A percentile compares a stretch with the other conserved stretches of the same genome.
These are phyloP conservation scores for Elaphurus davidianus DNA, from an alignment of 2,113 vertebrate genomes.

Conservation along the genomic window DNA sequence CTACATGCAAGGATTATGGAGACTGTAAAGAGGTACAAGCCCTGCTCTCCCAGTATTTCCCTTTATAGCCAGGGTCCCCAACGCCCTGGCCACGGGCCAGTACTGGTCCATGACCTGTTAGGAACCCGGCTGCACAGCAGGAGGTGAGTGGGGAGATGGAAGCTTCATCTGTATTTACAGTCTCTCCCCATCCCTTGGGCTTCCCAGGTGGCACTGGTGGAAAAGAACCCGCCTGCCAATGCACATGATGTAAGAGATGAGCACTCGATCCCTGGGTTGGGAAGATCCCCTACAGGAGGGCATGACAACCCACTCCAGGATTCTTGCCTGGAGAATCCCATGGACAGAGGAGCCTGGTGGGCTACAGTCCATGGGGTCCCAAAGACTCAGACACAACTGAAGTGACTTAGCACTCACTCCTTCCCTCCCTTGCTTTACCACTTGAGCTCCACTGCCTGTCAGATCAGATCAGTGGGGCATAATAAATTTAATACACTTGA, in stretches of 20 bases:
- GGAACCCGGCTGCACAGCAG: background rate
- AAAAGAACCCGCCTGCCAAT: background rate
- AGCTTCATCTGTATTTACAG: background rate
- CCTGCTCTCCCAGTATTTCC: background rate
- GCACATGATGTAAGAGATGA: background rate
- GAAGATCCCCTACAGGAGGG: background rate
- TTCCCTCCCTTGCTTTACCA: background rate
- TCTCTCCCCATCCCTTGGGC: background rate
- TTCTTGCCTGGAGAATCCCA: background rate
- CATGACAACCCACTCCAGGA: background rate
- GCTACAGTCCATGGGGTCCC: background rate
- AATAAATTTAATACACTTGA: background rate
- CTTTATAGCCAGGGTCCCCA: background rate
- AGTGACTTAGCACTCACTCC: background rate
- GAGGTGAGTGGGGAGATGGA: background rate
- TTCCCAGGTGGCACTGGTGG: background rate
- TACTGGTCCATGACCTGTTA: background rate
- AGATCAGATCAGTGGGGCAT: background rate
- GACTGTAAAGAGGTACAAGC: background rate
- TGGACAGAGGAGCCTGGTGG: background rate
- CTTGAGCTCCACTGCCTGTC: background rate
- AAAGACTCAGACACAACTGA: background rate
- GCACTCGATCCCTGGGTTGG: background rate
- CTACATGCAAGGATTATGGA: background rate
- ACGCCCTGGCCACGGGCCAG: rapidly evolving